Conservation (phyloP, 2,888 invertebrate species). For the Folsomia candida region DNA sequence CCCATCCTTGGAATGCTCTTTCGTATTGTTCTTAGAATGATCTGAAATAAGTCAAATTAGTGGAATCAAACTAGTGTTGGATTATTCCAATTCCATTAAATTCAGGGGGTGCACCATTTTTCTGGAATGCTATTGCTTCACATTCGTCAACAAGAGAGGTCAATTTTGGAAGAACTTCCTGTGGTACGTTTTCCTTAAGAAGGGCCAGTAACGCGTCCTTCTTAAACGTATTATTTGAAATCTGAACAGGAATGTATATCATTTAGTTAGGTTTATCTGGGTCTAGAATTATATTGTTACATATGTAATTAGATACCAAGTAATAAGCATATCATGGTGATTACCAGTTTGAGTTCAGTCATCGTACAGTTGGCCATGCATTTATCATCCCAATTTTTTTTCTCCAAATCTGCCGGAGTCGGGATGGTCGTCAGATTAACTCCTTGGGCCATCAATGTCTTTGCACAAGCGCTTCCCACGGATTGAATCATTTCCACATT, state of each 20-base stretch:
- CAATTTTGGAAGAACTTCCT: neutral
- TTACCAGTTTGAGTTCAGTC: conserved; percentile 2
- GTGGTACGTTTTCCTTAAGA: neutral
- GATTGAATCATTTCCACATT: neutral
- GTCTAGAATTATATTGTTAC: too few species aligned
- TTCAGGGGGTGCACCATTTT: neutral
- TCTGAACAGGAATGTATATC: neutral
- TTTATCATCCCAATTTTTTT: neutral
- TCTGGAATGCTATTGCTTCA: neutral
- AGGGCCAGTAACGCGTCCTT: neutral
- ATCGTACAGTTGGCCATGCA: conserved; percentile 10
- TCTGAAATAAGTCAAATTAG: neutral
- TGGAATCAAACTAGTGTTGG: too few species aligned
- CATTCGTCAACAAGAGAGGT: neutral
- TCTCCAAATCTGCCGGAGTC: neutral
- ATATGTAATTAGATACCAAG: neutral
- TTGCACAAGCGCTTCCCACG: neutral
- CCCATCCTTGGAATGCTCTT: neutral
- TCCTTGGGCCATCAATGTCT: neutral
- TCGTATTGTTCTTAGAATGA: neutral
- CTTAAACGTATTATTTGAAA: neutral
- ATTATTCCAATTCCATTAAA: too few species aligned
- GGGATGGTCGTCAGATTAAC: neutral
- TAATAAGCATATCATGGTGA: neutral
- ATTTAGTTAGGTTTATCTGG: neutral